Evolutionary conservation across 2,113 vertebrate genomes (phyloP).

Genomic region (Octodon degus): DNA sequence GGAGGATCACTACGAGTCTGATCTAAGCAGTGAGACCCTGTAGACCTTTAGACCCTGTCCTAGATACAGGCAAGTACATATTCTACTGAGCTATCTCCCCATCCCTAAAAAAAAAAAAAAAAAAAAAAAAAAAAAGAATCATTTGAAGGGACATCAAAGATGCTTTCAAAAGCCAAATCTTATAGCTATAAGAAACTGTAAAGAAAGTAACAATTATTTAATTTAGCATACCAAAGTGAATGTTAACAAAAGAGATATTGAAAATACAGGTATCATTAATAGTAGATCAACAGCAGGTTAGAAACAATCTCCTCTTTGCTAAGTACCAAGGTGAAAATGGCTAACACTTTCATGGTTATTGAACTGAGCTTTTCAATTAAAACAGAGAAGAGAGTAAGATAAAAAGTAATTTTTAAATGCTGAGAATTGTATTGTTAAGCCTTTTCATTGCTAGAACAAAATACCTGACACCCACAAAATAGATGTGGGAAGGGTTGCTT

Average conservation of each 20-base stretch:
- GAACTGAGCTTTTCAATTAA: background rate
- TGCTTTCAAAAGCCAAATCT: slow-evolving; percentile 2
- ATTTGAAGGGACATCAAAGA: background rate
- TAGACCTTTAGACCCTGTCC: no score
- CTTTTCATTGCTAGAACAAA: background rate
- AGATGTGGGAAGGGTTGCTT: no score
- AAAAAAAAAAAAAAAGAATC: background rate
- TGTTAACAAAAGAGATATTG: background rate
- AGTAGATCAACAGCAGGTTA: background rate
- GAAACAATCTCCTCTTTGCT: slow-evolving; percentile 19
- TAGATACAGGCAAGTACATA: no score
- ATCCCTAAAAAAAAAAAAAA: no score
- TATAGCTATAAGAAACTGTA: background rate
- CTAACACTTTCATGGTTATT: background rate
- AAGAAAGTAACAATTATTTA: slow-evolving; percentile 22
- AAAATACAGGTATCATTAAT: slow-evolving; percentile 1
- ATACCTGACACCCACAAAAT: background rate
- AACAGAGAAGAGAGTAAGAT: background rate
- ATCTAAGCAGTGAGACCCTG: no score
- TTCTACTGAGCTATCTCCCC: no score
- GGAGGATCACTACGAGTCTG: no score
- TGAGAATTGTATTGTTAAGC: background rate
- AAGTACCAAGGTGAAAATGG: slow-evolving; percentile 20
- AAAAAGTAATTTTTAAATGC: background rate
- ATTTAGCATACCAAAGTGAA: background rate